Conservation (phyloP, 2,797 vertebrate species). For the Sciurus carolinensis region DNA sequence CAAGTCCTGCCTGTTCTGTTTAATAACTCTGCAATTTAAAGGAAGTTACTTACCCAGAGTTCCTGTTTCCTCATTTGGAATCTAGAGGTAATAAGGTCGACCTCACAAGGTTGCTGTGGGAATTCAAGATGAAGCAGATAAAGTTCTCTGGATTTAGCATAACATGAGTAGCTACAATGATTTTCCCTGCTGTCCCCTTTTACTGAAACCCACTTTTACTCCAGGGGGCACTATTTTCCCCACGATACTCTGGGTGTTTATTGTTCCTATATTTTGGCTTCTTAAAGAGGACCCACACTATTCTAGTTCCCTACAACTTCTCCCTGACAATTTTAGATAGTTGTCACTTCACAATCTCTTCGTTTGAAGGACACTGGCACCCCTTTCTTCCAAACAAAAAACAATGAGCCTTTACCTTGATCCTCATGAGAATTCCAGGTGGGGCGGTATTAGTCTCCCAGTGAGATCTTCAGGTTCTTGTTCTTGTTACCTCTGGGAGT, state of each 20-base stretch:
- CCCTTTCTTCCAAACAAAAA: background rate
- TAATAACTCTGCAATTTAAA: background rate
- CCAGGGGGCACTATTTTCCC: background rate
- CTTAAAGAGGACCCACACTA: background rate
- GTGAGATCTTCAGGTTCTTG: background rate
- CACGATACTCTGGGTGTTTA: background rate
- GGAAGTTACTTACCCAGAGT: background rate
- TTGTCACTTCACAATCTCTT: background rate
- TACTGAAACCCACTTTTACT: background rate
- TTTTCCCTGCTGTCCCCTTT: conserved; percentile 44
- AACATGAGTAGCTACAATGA: background rate
- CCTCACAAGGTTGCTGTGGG: background rate
- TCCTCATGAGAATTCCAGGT: background rate
- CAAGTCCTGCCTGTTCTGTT: background rate
- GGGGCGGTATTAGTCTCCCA: background rate
- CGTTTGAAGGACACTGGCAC: background rate
- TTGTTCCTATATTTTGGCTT: background rate
- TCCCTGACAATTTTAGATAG: background rate
- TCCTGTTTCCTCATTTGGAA: background rate
- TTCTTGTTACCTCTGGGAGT: background rate
- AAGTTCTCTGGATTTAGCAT: background rate
- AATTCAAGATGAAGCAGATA: background rate
- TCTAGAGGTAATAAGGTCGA: background rate
- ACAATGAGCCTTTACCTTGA: conserved; percentile 19
- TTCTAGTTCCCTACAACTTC: background rate